phyloP scores from a whole-genome alignment of 2,113 vertebrate genomes.

The Calonectris borealis region DNA sequence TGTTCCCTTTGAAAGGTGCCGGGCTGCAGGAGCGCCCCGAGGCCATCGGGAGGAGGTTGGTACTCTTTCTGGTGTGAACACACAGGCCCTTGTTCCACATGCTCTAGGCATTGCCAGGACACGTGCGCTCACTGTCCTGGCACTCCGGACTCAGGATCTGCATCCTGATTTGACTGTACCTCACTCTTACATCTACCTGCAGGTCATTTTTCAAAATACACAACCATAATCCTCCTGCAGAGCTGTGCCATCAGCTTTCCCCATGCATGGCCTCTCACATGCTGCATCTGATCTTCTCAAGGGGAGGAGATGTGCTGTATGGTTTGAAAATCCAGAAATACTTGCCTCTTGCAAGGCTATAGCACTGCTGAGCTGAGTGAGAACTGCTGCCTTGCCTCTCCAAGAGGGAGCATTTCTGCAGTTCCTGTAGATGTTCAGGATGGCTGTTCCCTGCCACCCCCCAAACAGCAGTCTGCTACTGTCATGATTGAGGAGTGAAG shows the following conservation, averaged over 20 bases:
- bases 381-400: background rate
- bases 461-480: background rate
- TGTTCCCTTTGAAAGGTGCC: background rate
- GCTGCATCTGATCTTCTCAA: background rate
- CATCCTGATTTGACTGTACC: background rate
- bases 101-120: background rate
- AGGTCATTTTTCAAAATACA: background rate
- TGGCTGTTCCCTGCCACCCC: background rate
- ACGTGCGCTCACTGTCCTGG: background rate
- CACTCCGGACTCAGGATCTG: background rate
- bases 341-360: background rate
- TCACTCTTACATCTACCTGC: background rate
- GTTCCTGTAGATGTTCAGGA: background rate
- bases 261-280: fast-evolving
- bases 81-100: background rate
- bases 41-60: background rate
- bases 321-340: background rate
- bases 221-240: background rate
- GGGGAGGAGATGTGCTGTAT: background rate
- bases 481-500: background rate
- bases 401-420: background rate
- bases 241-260: background rate
- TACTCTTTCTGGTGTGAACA: background rate
- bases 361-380: background rate
- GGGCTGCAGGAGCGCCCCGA: background rate